These are phyloP conservation scores for Apeira syringaria DNA, from an alignment of 2,888 invertebrate genomes.

Conservation along the genomic window DNA sequence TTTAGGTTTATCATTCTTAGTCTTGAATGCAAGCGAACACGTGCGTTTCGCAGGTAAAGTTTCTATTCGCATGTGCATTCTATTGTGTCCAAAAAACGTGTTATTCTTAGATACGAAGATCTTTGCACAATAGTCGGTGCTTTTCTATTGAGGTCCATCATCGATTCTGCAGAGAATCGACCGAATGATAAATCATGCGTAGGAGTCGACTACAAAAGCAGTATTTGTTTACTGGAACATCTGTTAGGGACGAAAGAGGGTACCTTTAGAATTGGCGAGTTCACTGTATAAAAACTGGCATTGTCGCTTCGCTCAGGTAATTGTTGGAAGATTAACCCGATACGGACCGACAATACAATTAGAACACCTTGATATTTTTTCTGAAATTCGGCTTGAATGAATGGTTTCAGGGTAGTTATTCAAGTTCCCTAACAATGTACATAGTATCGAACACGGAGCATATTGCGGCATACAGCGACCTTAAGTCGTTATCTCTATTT, in stretches of 20 bases:
- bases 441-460: slow-evolving; percentile 35
- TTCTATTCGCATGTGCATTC: slow-evolving; percentile 71
- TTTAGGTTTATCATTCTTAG: slow-evolving; percentile 52
- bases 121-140: slow-evolving; percentile 75
- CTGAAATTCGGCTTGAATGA: slow-evolving; percentile 39
- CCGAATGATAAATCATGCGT: slow-evolving; percentile 71
- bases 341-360: slow-evolving; percentile 62
- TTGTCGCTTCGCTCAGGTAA: slow-evolving; percentile 66
- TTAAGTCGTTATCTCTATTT: slow-evolving; percentile 65
- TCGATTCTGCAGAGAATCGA: slow-evolving; percentile 59
- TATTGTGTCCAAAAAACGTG: slow-evolving; percentile 70
- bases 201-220: slow-evolving; percentile 64
- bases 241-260: slow-evolving; percentile 59
- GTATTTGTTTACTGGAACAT: slow-evolving; percentile 77
- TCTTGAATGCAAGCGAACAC: slow-evolving; percentile 74
- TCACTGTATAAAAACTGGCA: slow-evolving; percentile 57
- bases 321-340: slow-evolving; percentile 80
- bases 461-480: slow-evolving; percentile 70
- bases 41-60: slow-evolving; percentile 74
- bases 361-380: slow-evolving; percentile 73
- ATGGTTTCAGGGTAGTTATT: slow-evolving; percentile 40
- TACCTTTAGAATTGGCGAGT: slow-evolving; percentile 59
- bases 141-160: slow-evolving; percentile 61
- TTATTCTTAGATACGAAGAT: slow-evolving; percentile 67
- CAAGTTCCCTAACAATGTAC: slow-evolving; percentile 10